Conservation (phyloP, 2,797 vertebrate species). For the Allobates femoralis region DNA sequence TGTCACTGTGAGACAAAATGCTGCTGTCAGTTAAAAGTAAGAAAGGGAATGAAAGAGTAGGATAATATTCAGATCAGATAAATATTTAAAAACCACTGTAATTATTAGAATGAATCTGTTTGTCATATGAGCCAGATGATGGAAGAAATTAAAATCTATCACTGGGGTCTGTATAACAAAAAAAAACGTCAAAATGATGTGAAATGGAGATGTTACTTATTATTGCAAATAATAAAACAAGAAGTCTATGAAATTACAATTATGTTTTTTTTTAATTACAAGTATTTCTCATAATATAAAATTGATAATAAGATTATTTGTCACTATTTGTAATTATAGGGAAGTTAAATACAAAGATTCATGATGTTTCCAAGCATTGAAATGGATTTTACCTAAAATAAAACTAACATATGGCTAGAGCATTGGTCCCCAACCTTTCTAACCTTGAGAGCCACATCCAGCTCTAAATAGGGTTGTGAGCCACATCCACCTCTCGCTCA, state of each 20-base stretch:
- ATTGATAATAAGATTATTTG: neutral
- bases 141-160: neutral
- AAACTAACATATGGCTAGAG: neutral
- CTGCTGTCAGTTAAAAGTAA: constrained; percentile 61
- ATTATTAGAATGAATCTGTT: constrained; percentile 39
- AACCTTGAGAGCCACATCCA: no score
- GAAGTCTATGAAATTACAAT: neutral
- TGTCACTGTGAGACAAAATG: constrained; percentile 37
- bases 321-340: neutral
- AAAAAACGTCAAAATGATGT: neutral
- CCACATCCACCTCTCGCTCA: no score
- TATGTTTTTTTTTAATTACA: constrained; percentile 19
- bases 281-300: constrained; percentile 1
- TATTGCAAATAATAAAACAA: neutral
- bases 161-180: neutral
- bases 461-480: no score
- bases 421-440: no score
- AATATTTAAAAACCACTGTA: constrained; percentile 43
- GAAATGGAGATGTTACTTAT: neutral
- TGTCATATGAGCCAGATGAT: constrained; percentile 25
- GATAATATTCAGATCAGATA: constrained; percentile 62
- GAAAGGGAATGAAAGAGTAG: constrained; percentile 42
- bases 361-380: neutral
- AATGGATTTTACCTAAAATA: neutral
- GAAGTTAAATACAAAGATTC: neutral